Evolutionary conservation across 2,888 invertebrate genomes (phyloP), one percentile per base, ranked within the genome.

Genomic region (Philhelius pedissequus): DNA sequence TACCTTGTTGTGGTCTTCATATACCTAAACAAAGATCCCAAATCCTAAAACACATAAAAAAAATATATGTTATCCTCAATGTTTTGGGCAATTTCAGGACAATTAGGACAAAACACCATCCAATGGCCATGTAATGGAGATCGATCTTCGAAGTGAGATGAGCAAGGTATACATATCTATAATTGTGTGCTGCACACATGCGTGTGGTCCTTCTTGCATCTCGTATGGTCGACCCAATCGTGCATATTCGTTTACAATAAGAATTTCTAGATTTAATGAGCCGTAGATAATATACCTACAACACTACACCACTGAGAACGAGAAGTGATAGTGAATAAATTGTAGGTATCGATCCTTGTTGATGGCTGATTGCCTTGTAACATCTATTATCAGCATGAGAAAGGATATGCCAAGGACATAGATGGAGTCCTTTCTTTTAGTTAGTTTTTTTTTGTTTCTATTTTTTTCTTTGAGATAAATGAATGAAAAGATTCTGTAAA

Each of bases 351-450:
- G 25, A 80, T 80, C 68, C 84, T 80, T 84, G 84, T 80, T 84
- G 84, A 80, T 71, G 71, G 80, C 80, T 84, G 80, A 80, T 84
- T 84, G 80, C 84, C 84, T 80, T 84, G 75, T 84, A 80, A 76
- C 75, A 62, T 68, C 75, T 71, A 54, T 84, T 84, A 84, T 71
- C 75, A 71, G 50, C 30, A 60, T 32, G 20, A 80, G 64, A 75
- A 79, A 80, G 79, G 64, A 79, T 30, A 68, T 58, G 15, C 62
- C 62, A 52, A 52, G 68, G 68, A 52, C 40, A 18, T n/a, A 60
- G 25, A 25, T 79, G 68, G 48, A 40, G 74, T 75, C 52, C 32
- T 74, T 38, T 52, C n/a, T 68, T 50, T 75, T 43, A n/a, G 13
- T 25, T n/a, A n/a, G n/a, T 25, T 40, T 22, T 35, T 32, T 20